These are phyloP conservation scores for Dipodomys merriami DNA, from an alignment of 2,113 vertebrate genomes.

Conservation along the genomic window DNA sequence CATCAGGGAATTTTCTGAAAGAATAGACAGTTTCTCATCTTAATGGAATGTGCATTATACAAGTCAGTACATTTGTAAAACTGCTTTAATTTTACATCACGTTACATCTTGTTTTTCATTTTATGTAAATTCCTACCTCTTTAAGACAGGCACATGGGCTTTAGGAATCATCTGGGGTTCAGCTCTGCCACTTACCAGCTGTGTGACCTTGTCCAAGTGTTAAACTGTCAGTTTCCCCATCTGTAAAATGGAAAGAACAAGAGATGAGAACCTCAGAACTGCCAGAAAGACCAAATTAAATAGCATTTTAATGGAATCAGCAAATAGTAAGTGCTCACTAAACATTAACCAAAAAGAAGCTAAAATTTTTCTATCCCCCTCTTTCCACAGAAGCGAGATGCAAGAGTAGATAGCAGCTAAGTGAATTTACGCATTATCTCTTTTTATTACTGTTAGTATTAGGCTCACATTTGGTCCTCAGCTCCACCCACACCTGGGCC, in stretches of 20 bases:
- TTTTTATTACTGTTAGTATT: too few species aligned
- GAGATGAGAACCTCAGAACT: slow-evolving; percentile 51
- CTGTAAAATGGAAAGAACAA: slow-evolving; percentile 62
- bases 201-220: slow-evolving; percentile 66
- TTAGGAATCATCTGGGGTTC: slow-evolving; percentile 35
- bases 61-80: neutral
- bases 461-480: too few species aligned
- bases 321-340: slow-evolving; percentile 25
- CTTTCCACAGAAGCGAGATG: slow-evolving; percentile 30
- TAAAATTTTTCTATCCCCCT: neutral
- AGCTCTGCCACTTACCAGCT: slow-evolving; percentile 66
- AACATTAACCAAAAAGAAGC: slow-evolving; percentile 23
- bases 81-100: neutral
- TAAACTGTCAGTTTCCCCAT: slow-evolving; percentile 64
- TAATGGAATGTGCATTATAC: neutral
- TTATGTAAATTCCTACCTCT: slow-evolving; percentile 7
- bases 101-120: neutral
- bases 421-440: neutral
- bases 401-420: neutral
- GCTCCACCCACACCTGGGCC: too few species aligned
- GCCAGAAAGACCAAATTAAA: slow-evolving; percentile 40
- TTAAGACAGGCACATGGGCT: slow-evolving; percentile 27
- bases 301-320: slow-evolving; percentile 43
- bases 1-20: slow-evolving; percentile 49
- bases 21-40: slow-evolving; percentile 27